phyloP scores from a whole-genome alignment of 2,888 invertebrate species.

The Leptinotarsa peninsularis region DNA sequence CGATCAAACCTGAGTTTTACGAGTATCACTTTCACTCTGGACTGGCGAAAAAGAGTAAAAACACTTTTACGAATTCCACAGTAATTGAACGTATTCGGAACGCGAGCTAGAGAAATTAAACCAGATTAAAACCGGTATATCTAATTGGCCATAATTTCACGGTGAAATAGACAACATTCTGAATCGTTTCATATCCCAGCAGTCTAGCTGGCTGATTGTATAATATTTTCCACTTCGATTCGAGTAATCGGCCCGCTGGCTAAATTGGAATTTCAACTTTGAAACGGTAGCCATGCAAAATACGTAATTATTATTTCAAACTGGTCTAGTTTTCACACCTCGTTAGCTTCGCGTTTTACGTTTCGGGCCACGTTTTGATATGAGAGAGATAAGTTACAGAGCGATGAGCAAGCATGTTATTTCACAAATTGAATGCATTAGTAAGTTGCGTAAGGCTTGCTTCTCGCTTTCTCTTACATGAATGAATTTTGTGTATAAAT shows the following conservation, averaged over 20 bases:
- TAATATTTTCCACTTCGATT: constrained; percentile 9
- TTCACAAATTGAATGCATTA: not conserved
- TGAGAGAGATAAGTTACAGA: not conserved
- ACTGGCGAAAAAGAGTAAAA: not conserved
- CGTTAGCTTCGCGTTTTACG: constrained; percentile 4
- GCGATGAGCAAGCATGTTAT: constrained; percentile 14
- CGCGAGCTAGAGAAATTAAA: constrained; percentile 11
- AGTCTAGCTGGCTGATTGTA: constrained; percentile 16
- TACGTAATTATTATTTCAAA: not conserved
- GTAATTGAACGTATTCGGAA: not conserved
- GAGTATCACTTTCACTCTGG: not conserved
- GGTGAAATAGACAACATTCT: constrained; percentile 18
- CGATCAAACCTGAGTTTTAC: no score
- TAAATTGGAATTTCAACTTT: constrained; percentile 11
- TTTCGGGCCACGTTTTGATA: not conserved
- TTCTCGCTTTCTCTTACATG: constrained; percentile 7
- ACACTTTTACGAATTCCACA: not conserved
- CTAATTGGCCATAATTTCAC: constrained; percentile 15
- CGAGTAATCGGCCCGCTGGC: not conserved
- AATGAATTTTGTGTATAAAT: not conserved
- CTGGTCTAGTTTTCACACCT: constrained; percentile 12
- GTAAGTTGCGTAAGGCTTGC: not conserved
- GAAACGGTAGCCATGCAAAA: constrained; percentile 14
- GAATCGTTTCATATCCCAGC: constrained; percentile 12
- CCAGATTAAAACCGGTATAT: constrained; percentile 16